Base-by-base conservation (phyloP, 2,797 vertebrate genomes). In the Anguilla anguilla region DNA sequence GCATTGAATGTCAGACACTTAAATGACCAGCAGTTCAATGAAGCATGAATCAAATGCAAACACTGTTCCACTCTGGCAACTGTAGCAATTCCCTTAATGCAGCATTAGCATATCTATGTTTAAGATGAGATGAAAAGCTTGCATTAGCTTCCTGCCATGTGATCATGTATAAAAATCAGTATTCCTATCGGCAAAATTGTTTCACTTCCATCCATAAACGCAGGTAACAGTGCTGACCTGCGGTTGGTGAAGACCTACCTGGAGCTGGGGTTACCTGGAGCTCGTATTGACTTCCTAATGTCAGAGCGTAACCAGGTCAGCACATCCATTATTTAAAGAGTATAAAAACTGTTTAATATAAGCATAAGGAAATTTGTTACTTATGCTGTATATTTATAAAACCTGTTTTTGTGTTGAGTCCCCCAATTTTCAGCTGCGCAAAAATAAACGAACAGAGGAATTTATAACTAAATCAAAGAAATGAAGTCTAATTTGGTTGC, bases 181-280 rank as follows among this genome's bases (percentile, higher is more conserved):
- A 81, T 81, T 81, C 6, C 6, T 49, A 22, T 25, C 0, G 5
- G 6, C 4, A 5, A 77, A 51, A n/a, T 35, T 39, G 31, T 39
- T 43, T 79, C 35, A 17, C 35, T 43, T 43, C 77, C 19, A 81
- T n/a, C 31, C 43, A 81, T 49, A 81, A 81, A 81, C 77, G 25
- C 93, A 99, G 98, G 98, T 88, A 99, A 99, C 95, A 99, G 98
- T 87, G 99, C 99, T 88, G 99, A 99, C 92, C 95, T 99, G 59
- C 97, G 98, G 91, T 94, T 99, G 90, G 99, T 99, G 91, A 99
- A 98, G 95, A 99, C 98, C 53, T 99, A 99, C 46, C 96, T 99
- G 93, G 98, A 99, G 92, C 97, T 99, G 86, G 99, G 99, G 90
- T 94, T 99, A 28, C 98, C 99, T 90, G 98, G 98, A 87, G 96